Conservation (phyloP, 2,888 invertebrate genomes). For the Diachrysia chrysitis region DNA sequence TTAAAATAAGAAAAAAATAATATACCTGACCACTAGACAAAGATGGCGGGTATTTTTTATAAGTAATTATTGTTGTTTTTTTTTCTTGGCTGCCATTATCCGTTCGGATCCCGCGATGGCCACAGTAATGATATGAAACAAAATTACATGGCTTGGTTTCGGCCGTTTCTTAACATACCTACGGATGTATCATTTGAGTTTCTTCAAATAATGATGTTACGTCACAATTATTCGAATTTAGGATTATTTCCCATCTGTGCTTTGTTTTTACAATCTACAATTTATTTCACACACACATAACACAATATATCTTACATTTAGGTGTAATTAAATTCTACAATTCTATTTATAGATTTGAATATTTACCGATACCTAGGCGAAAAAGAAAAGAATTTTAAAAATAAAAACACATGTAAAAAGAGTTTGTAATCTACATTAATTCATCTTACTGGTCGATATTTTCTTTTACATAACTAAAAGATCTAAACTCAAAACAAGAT, state of each 20-base stretch:
- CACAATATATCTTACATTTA: not conserved
- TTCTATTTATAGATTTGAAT: too few relatives aligned
- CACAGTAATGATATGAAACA: conserved; percentile 83
- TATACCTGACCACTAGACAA: conserved; percentile 71
- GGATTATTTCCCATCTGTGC: not conserved
- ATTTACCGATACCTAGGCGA: too few relatives aligned
- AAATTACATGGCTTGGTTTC: conserved; percentile 83
- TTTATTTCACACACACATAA: not conserved
- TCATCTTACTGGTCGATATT: too few relatives aligned
- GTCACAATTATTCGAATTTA: conserved; percentile 45
- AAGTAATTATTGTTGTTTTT: conserved; percentile 75
- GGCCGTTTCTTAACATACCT: conserved; percentile 85
- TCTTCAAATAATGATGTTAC: conserved; percentile 68
- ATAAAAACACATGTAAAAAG: too few relatives aligned
- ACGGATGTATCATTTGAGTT: conserved; percentile 79
- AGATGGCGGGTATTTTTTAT: conserved; percentile 72
- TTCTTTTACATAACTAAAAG: too few relatives aligned
- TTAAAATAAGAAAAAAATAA: conserved; percentile 50
- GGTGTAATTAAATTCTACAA: not conserved
- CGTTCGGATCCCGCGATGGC: conserved; percentile 72
- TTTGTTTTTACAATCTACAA: not conserved
- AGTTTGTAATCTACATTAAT: too few relatives aligned
- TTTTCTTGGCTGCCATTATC: conserved; percentile 81
- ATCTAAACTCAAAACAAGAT: too few relatives aligned
- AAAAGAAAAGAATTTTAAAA: too few relatives aligned